Percentiles rank a stretch among this genome's conserved stretches.
These are phyloP conservation scores for Cremastobaeus sp. DNA, from an alignment of 2,888 invertebrate species.

Conservation along the genomic window DNA sequence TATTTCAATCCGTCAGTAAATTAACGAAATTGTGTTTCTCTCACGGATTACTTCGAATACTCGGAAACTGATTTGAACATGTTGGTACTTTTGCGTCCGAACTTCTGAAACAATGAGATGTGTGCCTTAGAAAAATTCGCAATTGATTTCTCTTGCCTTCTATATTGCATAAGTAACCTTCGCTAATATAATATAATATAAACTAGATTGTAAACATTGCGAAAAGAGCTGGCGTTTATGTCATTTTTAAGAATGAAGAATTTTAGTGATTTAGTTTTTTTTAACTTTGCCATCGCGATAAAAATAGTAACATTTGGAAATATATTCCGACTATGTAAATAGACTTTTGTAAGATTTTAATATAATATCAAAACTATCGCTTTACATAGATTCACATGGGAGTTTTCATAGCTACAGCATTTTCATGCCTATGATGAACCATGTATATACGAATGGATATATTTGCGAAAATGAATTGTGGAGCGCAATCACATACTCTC, in stretches of 20 bases:
- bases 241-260: no score
- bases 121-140: constrained; percentile 35
- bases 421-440: constrained; percentile 33
- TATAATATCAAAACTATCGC: constrained; percentile 22
- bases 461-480: constrained; percentile 27
- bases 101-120: constrained; percentile 29
- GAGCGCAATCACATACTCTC: constrained; percentile 36
- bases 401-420: constrained; percentile 24
- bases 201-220: no score
- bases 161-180: no score
- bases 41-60: no score
- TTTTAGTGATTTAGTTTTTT: no score
- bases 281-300: no score
- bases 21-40: no score
- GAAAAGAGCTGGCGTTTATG: no score
- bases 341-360: constrained; percentile 22
- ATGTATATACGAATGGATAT: constrained; percentile 45
- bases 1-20: background rate
- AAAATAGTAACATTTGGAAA: no score
- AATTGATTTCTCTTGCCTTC: no score
- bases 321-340: constrained; percentile 38
- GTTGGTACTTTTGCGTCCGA: constrained; percentile 21
- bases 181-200: no score
- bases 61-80: constrained; percentile 5
- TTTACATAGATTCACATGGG: constrained; percentile 22